Percentiles rank a stretch among this genome's conserved stretches.
Evolutionary conservation across 2,113 vertebrate genomes (phyloP).

Genomic region (Gavia stellata): DNA sequence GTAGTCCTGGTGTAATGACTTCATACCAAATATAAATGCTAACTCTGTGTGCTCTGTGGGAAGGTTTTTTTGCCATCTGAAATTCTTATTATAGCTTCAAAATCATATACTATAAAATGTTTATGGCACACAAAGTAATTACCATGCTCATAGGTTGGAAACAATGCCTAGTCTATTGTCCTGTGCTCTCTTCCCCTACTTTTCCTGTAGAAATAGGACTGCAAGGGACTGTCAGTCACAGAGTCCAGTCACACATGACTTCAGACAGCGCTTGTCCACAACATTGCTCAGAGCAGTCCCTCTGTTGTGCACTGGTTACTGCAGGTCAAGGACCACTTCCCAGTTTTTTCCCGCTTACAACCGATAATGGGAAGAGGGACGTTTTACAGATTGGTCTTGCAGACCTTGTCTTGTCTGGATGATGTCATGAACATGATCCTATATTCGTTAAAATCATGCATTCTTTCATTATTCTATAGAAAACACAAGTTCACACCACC

Average conservation of each 20-base stretch:
- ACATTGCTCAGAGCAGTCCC: background rate
- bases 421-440: background rate
- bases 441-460: background rate
- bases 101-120: background rate
- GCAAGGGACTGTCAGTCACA: background rate
- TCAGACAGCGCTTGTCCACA: background rate
- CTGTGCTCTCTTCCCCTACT: background rate
- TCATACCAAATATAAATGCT: background rate
- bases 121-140: background rate
- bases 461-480: background rate
- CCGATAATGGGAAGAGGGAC: background rate
- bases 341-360: background rate
- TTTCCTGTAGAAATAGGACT: background rate
- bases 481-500: background rate
- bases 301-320: background rate
- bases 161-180: background rate
- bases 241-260: background rate
- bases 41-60: background rate
- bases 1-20: background rate
- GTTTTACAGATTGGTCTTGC: background rate
- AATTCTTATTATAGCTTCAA: background rate
- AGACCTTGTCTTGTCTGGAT: background rate
- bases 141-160: background rate
- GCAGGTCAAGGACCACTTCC: background rate
- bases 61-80: background rate